Evolutionary conservation across 2,888 invertebrate species (phyloP), one percentile per base, ranked within the genome.

Genomic region (Amiota mariae): DNA sequence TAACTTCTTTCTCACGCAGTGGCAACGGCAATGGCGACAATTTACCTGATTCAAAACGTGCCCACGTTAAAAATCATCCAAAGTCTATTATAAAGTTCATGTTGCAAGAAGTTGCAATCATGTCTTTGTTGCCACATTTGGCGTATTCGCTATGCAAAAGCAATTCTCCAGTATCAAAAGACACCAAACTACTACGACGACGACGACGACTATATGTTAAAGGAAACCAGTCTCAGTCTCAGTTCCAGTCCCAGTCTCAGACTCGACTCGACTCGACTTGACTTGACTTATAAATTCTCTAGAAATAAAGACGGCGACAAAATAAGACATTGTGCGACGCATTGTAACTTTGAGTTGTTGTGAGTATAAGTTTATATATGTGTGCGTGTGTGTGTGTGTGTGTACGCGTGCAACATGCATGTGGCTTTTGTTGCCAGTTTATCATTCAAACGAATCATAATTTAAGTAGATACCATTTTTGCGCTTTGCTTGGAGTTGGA

Each of bases 391-490:
- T 36, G 6, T 36, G 36, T 36, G 3, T 36, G 36, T 59, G 18
- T 10, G 2, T 59, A 10, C 20, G 20, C 18, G 8, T 24, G 20
- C 59, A 77, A 80, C 63, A 36, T 36, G 66, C 20, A 67, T 77
- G 36, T 36, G 85, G 81, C 85, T 75, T 81, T 83, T 84, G 85
- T 83, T 78, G 86, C 75, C 85, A 80, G 84, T 84, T 84, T 85
- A 86, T 84, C 84, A 84, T 81, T 76, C 72, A 75, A 77, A 77
- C 77, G 84, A 77, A 85, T 85, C 84, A 86, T 86, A 84, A 85
- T 82, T 84, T 83, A 84, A 78, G 78, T 77, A 51, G 10, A 51
- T 68, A 15, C 54, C 66, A 68, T 68, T 51, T 47, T 18, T n/a
- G n/a, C 12, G 46, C 63, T 46, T 15, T 10, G 63, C 46, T 59